These are phyloP conservation scores for Alaudala cheleensis DNA, from an alignment of 2,113 vertebrate genomes.

Conservation along the genomic window DNA sequence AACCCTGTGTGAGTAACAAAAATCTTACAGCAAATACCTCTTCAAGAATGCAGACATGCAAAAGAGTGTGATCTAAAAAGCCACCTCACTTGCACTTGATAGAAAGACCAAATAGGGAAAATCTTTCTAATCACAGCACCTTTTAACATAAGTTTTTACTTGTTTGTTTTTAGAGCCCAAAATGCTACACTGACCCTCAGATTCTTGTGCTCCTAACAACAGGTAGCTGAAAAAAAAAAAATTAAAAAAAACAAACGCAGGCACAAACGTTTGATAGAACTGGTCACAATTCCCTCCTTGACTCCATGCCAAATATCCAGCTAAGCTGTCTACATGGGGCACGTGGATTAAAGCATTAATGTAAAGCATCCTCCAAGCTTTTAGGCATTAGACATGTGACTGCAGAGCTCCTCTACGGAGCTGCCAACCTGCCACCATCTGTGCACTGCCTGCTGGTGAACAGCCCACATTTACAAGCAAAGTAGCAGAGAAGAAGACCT, in stretches of 20 bases:
- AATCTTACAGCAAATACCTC: neutral
- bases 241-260: neutral
- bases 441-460: neutral
- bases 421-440: conserved; percentile 33
- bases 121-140: neutral
- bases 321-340: neutral
- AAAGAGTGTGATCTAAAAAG: neutral
- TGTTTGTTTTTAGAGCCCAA: neutral
- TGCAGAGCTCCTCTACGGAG: neutral
- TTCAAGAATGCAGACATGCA: neutral
- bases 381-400: neutral
- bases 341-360: conserved; percentile 36
- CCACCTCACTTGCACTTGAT: neutral
- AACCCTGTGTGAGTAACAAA: conserved; percentile 75
- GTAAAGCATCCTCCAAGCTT: conserved; percentile 32
- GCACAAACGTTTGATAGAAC: neutral
- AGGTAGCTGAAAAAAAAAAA: neutral
- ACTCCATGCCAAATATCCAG: conserved; percentile 10
- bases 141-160: neutral
- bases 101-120: neutral
- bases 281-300: neutral
- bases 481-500: neutral
- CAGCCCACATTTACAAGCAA: neutral
- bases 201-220: neutral
- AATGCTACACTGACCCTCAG: neutral